phyloP scores from a whole-genome alignment of 2,888 invertebrate genomes.

The Xestia xanthographa region DNA sequence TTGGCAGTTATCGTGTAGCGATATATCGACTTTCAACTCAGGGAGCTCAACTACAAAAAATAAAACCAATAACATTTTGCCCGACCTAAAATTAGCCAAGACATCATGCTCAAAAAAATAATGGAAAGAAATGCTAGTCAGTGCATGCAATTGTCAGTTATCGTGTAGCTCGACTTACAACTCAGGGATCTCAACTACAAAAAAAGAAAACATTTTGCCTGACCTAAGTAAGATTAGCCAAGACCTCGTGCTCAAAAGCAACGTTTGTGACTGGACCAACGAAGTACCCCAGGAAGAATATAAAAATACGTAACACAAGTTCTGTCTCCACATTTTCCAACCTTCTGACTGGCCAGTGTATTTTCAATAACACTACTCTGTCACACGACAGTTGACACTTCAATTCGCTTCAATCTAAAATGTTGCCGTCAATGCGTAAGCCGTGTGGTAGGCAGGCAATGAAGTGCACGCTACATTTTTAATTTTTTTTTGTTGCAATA shows the following conservation, averaged over 20 bases:
- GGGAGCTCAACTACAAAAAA: too few species aligned
- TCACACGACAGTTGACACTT: constrained; percentile 79
- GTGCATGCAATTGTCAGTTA: too few species aligned
- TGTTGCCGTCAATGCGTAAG: constrained; percentile 65
- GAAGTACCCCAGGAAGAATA: neutral
- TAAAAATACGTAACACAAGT: constrained; percentile 3
- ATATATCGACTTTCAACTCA: too few species aligned
- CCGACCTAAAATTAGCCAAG: too few species aligned
- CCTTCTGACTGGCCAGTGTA: constrained; percentile 71
- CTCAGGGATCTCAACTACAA: too few species aligned
- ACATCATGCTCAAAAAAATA: too few species aligned
- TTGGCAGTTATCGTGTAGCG: too few species aligned
- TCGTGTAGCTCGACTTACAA: too few species aligned
- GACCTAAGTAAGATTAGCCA: too few species aligned
- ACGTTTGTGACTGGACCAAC: neutral
- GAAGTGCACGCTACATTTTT: constrained; percentile 38
- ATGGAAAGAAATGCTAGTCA: too few species aligned
- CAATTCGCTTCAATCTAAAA: constrained; percentile 84
- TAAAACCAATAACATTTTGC: too few species aligned
- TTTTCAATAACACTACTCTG: constrained; percentile 79
- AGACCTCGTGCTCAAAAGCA: neutral
- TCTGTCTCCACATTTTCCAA: constrained; percentile 65
- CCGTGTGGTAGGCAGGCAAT: constrained; percentile 44
- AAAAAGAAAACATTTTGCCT: neutral
- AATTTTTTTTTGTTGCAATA: constrained; percentile 30